Evolutionary conservation across 2,888 invertebrate genomes (phyloP).

Genomic region (Ypsolopha scabrella): DNA sequence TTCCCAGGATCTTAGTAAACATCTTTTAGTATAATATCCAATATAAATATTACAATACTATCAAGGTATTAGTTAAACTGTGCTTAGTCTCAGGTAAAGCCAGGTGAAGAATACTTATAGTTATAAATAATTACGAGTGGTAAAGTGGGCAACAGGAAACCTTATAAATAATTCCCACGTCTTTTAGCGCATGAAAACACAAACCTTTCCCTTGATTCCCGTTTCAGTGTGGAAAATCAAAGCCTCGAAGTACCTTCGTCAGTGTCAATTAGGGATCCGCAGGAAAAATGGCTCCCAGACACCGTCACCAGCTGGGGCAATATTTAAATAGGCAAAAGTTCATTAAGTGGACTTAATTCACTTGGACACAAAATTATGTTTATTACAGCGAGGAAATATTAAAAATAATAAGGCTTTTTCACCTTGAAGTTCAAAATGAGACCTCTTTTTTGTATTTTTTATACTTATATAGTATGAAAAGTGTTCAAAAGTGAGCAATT

Average conservation of each 20-base stretch:
- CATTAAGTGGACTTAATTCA: constrained; percentile 6
- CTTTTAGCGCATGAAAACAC: constrained; percentile 14
- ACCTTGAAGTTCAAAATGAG: too few species aligned
- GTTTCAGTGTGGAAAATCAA: constrained; percentile 22
- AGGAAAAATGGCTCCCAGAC: constrained; percentile 13
- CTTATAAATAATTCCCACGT: not conserved
- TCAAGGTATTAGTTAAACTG: too few species aligned
- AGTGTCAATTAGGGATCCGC: constrained; percentile 47
- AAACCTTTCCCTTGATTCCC: constrained; percentile 21
- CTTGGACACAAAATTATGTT: not conserved
- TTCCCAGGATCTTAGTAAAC: too few species aligned
- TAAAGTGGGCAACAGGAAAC: constrained; percentile 9
- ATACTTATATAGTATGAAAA: too few species aligned
- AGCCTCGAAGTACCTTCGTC: constrained; percentile 42
- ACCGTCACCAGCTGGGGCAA: constrained; percentile 13
- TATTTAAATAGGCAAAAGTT: constrained; percentile 12
- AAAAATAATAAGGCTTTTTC: not conserved
- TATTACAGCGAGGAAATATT: not conserved
- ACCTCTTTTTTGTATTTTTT: too few species aligned
- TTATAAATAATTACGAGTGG: not conserved
- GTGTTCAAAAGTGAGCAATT: too few species aligned
- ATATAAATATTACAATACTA: too few species aligned
- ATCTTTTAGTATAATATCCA: too few species aligned
- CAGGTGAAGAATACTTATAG: too few species aligned
- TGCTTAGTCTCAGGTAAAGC: too few species aligned